These are phyloP conservation scores for Brachionus koreanus DNA, from an alignment of 1,140 invertebrate species.

Conservation along the genomic window DNA sequence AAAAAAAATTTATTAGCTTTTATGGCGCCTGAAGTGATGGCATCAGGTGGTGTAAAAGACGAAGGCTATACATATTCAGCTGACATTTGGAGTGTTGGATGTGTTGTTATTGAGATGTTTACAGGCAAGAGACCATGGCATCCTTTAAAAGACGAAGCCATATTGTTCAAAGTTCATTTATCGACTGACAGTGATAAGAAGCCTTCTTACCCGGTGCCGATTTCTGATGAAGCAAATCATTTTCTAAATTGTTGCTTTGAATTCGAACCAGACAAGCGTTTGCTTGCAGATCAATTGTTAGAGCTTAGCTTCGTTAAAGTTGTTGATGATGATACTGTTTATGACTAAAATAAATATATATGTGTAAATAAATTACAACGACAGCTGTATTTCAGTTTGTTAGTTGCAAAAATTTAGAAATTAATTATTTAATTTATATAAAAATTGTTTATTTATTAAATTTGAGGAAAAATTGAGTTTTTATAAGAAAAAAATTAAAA, in stretches of 20 bases:
- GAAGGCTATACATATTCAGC: conserved; percentile 58
- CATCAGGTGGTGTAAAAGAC: neutral
- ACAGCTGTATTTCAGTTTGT: neutral
- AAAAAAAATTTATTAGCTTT: conserved; percentile 47
- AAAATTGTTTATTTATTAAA: no score
- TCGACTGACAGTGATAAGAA: neutral
- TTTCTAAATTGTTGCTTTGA: conserved; percentile 36
- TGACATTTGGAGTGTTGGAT: conserved; percentile 93
- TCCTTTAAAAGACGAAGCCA: neutral
- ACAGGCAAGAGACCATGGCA: conserved; percentile 84
- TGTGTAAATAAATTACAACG: neutral
- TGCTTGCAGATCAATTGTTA: conserved; percentile 8
- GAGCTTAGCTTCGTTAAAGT: conserved; percentile 30
- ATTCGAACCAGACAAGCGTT: conserved; percentile 26
- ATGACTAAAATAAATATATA: neutral
- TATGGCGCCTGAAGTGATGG: conserved; percentile 68
- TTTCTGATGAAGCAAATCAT: conserved; percentile 11
- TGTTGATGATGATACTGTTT: neutral
- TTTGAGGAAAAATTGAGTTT: no score
- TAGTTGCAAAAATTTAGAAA: no score
- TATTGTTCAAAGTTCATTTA: conserved; percentile 4
- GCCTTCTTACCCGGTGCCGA: neutral
- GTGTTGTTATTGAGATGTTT: conserved; percentile 98
- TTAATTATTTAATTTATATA: no score
- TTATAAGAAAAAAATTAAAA: no score